Conservation (phyloP, 2,797 vertebrate species). For the Argya squamiceps region DNA sequence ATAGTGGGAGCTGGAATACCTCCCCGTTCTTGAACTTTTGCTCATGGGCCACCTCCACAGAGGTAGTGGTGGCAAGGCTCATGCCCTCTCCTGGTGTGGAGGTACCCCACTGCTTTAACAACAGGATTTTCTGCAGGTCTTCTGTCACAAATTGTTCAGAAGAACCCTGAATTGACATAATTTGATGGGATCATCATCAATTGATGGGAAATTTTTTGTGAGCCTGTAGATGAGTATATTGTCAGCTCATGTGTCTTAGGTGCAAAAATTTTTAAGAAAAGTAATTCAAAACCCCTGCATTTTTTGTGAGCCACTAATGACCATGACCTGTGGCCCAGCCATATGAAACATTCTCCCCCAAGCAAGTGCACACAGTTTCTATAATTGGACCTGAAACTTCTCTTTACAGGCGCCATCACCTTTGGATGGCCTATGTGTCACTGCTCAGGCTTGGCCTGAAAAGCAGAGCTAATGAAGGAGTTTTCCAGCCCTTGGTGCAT, state of each 20-base stretch:
- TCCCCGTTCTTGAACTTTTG: not conserved
- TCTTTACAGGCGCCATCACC: not conserved
- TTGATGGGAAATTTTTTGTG: not conserved
- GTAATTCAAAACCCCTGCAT: accelerated
- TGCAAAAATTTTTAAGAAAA: not conserved
- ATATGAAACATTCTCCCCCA: not conserved
- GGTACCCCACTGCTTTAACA: not conserved
- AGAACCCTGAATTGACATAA: not conserved
- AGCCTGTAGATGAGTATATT: not conserved
- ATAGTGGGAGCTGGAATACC: not conserved
- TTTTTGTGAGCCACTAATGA: not conserved
- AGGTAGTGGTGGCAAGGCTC: not conserved
- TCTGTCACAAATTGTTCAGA: not conserved
- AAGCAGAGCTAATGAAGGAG: slow-evolving; percentile 65
- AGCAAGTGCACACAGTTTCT: not conserved
- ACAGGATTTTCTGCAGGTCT: not conserved
- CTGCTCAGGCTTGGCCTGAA: not conserved
- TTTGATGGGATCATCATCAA: too few species aligned
- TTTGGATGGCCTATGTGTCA: not conserved
- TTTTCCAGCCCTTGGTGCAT: slow-evolving; percentile 64
- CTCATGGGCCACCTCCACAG: not conserved
- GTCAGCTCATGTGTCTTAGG: not conserved
- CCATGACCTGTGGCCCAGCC: not conserved
- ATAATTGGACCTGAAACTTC: not conserved
- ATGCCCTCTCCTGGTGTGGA: not conserved